phyloP scores from a whole-genome alignment of 2,113 vertebrate species.

The Alethe diademata region DNA sequence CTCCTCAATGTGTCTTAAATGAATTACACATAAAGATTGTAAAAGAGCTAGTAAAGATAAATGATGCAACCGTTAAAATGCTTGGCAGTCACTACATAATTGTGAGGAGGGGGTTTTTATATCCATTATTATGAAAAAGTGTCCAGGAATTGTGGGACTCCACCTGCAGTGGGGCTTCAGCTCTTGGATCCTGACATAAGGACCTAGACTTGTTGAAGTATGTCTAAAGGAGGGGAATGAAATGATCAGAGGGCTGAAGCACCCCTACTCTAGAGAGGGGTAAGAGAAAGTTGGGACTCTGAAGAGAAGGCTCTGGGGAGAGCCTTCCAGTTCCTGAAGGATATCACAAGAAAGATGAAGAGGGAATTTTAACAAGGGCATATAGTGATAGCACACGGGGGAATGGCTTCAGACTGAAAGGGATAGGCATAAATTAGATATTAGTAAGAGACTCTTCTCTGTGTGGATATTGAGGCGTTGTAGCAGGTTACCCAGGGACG shows the following conservation, averaged over 20 bases:
- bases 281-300: not conserved
- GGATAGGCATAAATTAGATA: not conserved
- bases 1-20: not conserved
- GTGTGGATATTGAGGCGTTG: not conserved
- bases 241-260: not conserved
- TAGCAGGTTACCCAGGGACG: not conserved
- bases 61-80: not conserved
- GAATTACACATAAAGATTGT: not conserved
- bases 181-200: not conserved
- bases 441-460: not conserved
- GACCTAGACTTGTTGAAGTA: not conserved
- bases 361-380: not conserved
- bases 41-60: not conserved
- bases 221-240: not conserved
- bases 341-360: not conserved
- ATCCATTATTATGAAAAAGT: not conserved
- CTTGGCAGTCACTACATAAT: rapidly evolving
- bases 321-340: not conserved
- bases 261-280: not conserved
- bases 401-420: not conserved
- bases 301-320: not conserved
- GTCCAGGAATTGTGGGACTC: not conserved
- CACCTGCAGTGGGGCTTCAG: not conserved
- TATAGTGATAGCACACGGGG: not conserved
- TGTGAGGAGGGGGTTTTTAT: rapidly evolving